Conservation (phyloP, 2,888 invertebrate species). For the Alviniconcha strummeri region DNA sequence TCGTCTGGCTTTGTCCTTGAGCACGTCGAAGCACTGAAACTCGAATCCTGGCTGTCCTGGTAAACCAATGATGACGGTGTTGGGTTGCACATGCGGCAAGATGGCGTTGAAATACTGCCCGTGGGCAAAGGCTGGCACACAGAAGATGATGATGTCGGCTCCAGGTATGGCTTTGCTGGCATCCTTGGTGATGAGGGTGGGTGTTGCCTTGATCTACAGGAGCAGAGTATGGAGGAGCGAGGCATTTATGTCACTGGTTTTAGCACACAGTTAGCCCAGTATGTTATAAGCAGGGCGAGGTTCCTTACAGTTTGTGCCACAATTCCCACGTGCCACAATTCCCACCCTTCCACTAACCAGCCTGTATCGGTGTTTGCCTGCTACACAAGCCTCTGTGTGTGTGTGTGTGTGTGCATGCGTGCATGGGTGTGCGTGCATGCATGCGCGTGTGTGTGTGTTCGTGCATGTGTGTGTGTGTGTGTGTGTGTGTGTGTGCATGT, state of each 20-base stretch:
- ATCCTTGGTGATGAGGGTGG: conserved; percentile 49
- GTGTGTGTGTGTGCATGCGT: no score
- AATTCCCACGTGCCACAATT: no score
- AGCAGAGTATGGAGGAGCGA: not conserved
- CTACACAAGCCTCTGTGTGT: no score
- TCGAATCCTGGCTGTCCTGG: conserved; percentile 66
- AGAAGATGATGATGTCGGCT: conserved; percentile 57
- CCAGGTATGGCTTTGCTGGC: conserved; percentile 52
- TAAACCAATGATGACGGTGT: conserved; percentile 57
- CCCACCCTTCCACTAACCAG: no score
- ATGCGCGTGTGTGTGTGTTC: not conserved
- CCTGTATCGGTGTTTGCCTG: no score
- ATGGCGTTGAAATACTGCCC: conserved; percentile 60
- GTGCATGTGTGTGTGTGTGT: conserved; percentile 19
- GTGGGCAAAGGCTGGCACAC: conserved; percentile 61
- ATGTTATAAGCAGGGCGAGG: no score
- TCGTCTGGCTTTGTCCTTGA: conserved; percentile 41
- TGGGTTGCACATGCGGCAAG: conserved; percentile 50
- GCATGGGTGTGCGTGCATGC: no score
- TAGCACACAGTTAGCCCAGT: no score
- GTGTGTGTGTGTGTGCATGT: conserved; percentile 1
- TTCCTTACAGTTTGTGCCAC: not conserved
- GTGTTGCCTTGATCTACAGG: conserved; percentile 37
- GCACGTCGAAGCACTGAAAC: conserved; percentile 54
- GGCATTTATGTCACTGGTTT: not conserved